A percentile compares a stretch with the other conserved stretches of the same genome.
Conservation (phyloP, 2,113 vertebrate genomes). For the Bucco capensis region DNA sequence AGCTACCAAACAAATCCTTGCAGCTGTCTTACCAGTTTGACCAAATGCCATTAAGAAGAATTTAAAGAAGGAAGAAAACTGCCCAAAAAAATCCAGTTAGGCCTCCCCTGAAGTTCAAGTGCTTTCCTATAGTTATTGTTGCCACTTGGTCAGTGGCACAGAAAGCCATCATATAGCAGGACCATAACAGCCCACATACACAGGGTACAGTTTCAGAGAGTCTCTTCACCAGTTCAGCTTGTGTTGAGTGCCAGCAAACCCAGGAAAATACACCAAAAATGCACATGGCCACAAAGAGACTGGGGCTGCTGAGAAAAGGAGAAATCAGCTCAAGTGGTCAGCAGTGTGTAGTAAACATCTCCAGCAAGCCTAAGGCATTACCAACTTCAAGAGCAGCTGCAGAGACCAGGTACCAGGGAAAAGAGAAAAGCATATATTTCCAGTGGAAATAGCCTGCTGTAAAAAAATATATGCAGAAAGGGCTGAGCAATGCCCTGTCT, state of each 20-base stretch:
- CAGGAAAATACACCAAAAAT: background rate
- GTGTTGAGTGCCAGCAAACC: background rate
- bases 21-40: background rate
- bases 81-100: background rate
- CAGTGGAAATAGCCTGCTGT: background rate
- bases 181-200: rapidly evolving
- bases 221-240: background rate
- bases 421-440: background rate
- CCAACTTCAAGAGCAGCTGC: background rate
- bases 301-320: background rate
- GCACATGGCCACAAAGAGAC: background rate
- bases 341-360: background rate
- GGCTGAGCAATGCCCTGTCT: background rate
- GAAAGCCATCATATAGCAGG: background rate
- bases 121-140: background rate
- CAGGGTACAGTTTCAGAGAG: background rate
- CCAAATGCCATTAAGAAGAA: background rate
- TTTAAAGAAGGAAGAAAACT: background rate
- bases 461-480: background rate
- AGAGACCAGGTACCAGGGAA: background rate
- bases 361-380: background rate
- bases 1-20: background rate
- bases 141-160: background rate
- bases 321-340: background rate
- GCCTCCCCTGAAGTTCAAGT: background rate